Base-by-base conservation (phyloP, 2,113 vertebrate genomes). In the Spheniscus mendiculus region DNA sequence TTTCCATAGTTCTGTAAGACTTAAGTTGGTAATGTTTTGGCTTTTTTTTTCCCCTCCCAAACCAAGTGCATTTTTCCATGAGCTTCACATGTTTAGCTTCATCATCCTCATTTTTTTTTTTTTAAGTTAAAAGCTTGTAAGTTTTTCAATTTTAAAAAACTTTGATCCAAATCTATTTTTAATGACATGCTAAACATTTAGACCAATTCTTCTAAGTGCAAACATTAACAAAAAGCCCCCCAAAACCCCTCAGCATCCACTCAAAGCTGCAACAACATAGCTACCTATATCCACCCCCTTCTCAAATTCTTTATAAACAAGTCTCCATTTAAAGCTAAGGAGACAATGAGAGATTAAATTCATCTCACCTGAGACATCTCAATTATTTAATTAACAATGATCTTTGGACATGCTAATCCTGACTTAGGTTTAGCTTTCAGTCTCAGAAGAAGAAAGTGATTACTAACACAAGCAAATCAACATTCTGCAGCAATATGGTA, bases 311-410 rank as follows among this genome's bases (percentile, higher is more conserved):
- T 40, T 22, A 29, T 38, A 89, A 94, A 63, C 73, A 63, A 70
- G 10, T 56, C 70, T 59, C 62, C 6, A 18, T 44, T 83, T 50
- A 66, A 78, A 83, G 42, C 34, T 70, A 36, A 69, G 73, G n/a
- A 59, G 59, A 52, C 56, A 82, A 58, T n/a, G 52, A 63, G 30
- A 82, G 42, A 62, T 26, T 61, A 32, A 87, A 95, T 72, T 82
- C 30, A 66, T 50, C 67, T 95, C 89, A 69, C 65, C 62, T 74
- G 83, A 56, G 65, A 78, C 30, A 62, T 30, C 50, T 72, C 63
- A 79, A 66, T 82, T 77, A 92, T 95, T 95, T 85, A 94, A 96
- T 96, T 87, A 88, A 83, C 77, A 93, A 56, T 71, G 32, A 49
- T 82, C 36, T 59, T 70, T 72, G 73, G 47, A 59, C 44, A 32